Evolutionary conservation across 2,113 vertebrate genomes (phyloP).

Genomic region (Dasyprocta punctata): DNA sequence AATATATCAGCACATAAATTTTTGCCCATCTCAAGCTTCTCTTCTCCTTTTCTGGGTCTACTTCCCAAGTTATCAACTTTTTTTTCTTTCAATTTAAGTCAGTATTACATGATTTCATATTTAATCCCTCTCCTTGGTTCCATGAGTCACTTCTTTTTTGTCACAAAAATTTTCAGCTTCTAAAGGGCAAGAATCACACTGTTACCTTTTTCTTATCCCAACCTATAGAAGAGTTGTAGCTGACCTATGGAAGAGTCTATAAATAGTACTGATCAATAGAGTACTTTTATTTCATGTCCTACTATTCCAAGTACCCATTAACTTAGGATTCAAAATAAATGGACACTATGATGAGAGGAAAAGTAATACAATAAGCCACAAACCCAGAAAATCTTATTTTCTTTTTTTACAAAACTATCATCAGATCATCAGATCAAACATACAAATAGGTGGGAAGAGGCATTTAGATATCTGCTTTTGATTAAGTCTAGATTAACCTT

Average conservation of each 20-base stretch:
- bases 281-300: not conserved
- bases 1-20: not conserved
- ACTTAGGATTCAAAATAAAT: not conserved
- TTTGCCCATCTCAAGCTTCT: not conserved
- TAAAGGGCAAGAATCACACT: not conserved
- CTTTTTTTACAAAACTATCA: not conserved
- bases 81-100: not conserved
- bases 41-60: not conserved
- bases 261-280: not conserved
- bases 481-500: not conserved
- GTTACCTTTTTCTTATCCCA: not conserved
- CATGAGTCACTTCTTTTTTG: not conserved
- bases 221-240: too few relatives aligned
- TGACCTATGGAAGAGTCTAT: not conserved
- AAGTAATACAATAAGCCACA: not conserved
- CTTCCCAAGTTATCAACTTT: not conserved
- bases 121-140: not conserved
- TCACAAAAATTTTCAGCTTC: not conserved
- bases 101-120: not conserved
- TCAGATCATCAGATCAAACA: not conserved
- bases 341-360: not conserved
- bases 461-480: not conserved
- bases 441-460: not conserved
- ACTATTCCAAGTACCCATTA: not conserved
- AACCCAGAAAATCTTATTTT: not conserved